Percentiles rank a stretch among this genome's conserved stretches.
phyloP scores from a whole-genome alignment of 2,797 vertebrate genomes.

The Malurus leucopterus region DNA sequence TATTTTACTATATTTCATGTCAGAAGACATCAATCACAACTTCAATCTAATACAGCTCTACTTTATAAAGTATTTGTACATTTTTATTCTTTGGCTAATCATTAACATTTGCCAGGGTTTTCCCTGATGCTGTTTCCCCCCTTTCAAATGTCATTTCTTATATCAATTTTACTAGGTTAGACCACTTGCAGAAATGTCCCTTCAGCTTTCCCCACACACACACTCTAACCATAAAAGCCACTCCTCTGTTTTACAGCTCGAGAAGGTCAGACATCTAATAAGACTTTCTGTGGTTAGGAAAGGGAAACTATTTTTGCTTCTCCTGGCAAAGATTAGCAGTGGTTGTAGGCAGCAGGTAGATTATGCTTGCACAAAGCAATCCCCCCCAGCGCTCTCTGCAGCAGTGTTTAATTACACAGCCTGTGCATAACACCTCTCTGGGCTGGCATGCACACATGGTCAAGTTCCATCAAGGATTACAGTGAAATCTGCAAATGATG shows the following conservation, averaged over 20 bases:
- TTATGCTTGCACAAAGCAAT: neutral
- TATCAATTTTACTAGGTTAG: neutral
- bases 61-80: neutral
- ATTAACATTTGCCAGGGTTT: neutral
- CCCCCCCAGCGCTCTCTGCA: neutral
- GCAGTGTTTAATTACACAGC: neutral
- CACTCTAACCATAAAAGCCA: neutral
- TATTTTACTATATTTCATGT: neutral
- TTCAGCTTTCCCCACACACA: neutral
- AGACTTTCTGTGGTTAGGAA: neutral
- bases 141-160: neutral
- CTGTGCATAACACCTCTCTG: neutral
- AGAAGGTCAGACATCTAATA: neutral
- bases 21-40: neutral
- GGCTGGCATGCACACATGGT: accelerated
- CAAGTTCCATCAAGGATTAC: neutral
- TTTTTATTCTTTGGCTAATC: neutral
- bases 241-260: neutral
- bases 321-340: neutral
- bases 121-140: neutral
- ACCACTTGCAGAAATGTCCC: neutral
- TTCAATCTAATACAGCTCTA: neutral
- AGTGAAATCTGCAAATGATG: neutral
- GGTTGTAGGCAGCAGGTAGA: neutral
- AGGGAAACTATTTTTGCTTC: neutral